Percentiles rank a stretch among this genome's conserved stretches.
Conservation (phyloP, 2,113 vertebrate genomes). For the Anas platyrhynchos region DNA sequence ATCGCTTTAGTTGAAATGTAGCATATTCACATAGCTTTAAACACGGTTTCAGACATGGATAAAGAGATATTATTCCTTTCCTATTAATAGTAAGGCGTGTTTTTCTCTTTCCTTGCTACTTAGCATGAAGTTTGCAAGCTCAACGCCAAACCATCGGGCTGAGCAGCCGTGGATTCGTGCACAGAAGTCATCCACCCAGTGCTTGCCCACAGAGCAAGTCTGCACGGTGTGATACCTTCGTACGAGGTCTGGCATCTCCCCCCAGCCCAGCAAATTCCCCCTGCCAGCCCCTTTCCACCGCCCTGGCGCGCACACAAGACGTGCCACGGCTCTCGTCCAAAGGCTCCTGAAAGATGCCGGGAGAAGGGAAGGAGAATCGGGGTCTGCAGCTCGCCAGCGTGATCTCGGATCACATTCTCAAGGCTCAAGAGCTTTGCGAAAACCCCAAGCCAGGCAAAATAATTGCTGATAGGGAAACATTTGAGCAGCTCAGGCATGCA, state of each 20-base stretch:
- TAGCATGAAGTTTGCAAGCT: neutral
- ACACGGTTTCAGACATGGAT: neutral
- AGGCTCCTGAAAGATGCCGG: neutral
- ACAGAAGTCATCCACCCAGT: neutral
- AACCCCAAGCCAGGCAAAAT: slow-evolving; percentile 59
- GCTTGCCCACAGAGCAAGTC: neutral
- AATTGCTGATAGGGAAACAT: slow-evolving; percentile 58
- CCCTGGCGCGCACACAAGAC: rapidly evolving
- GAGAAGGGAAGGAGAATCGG: neutral
- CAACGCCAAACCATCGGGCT: neutral
- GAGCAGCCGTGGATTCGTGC: neutral
- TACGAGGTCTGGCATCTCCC: neutral
- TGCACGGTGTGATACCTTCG: neutral
- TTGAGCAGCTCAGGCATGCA: slow-evolving; percentile 43
- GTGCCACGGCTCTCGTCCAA: neutral
- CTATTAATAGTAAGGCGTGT: neutral
- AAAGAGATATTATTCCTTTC: slow-evolving; percentile 7
- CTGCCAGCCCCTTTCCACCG: neutral
- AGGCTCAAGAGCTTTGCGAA: slow-evolving; percentile 46
- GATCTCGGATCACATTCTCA: neutral
- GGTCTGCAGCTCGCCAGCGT: neutral
- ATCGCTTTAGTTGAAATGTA: neutral
- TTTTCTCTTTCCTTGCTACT: neutral
- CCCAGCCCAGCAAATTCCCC: neutral
- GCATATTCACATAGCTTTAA: neutral